Evolutionary conservation across 2,113 vertebrate genomes (phyloP), one percentile per base, ranked within the genome.

Genomic region (Anhinga anhinga): DNA sequence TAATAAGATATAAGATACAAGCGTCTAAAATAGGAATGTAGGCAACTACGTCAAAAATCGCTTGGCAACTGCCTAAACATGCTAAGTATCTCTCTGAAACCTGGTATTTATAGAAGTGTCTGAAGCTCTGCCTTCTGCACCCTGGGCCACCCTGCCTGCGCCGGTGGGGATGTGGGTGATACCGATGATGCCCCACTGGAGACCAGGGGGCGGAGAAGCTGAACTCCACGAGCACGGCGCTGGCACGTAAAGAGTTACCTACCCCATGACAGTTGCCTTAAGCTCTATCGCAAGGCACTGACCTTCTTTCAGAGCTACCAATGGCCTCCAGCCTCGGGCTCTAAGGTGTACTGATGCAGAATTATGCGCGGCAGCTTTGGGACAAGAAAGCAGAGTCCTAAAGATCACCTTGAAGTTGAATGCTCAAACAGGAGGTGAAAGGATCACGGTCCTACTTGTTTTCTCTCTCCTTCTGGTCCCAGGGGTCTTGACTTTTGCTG

Each of bases 131-230:
- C 23, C 23, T 83, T 53, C 62, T 26, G 30, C 11, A 22, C 16
- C 40, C 14, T 6, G 1, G 29, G 55, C n/a, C 47, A 47, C 13
- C n/a, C 12, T 27, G 40, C 40, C 38, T 32, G 25, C 1, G 2
- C 10, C 0, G 2, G 50, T 23, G 23, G 38, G 38, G 38, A 76
- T 9, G 3, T 2, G 10, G 40, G 15, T 65, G 18, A 3, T 8
- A 32, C 8, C 7, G 0, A 62, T 63, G 0, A 62, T 63, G 45
- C 29, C 17, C 40, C 6, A 3, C 26, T 22, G 30, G 65, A 32
- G 26, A 32, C 13, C 32, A 13, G 10, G 40, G 5, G 11, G 40
- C n/a, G 38, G 40, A 55, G 25, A 16, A 34, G 6, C 40, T 15
- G 3, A 42, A 38, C 36, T 13, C 11, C 30, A 1, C 7, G 12